phyloP scores from a whole-genome alignment of 2,888 invertebrate species.

The Orthosia gracilis region DNA sequence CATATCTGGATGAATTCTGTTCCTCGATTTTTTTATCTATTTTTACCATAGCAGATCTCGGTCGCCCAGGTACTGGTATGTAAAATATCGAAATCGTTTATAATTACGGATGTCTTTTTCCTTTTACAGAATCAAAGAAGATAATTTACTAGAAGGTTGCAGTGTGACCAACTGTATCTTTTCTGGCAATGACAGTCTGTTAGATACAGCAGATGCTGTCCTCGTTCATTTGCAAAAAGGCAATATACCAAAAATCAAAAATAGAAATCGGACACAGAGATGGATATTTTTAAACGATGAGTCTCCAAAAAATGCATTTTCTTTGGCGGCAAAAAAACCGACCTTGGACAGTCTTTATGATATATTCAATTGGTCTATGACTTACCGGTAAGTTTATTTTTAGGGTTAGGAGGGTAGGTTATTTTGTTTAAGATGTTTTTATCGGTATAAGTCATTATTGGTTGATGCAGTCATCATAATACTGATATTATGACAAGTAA shows the following conservation, averaged over 20 bases:
- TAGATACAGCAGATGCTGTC: constrained; percentile 92
- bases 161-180: constrained; percentile 70
- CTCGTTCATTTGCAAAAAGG: constrained; percentile 89
- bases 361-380: constrained; percentile 94
- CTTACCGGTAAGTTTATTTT: constrained; percentile 88
- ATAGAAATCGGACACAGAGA: constrained; percentile 87
- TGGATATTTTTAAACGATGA: constrained; percentile 94
- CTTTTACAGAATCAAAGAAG: too few relatives aligned
- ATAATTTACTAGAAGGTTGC: too few relatives aligned
- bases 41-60: too few relatives aligned
- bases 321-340: constrained; percentile 77
- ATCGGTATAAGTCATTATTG: not conserved
- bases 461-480: not conserved
- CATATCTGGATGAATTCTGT: too few relatives aligned
- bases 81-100: too few relatives aligned
- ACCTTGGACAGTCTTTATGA: constrained; percentile 87
- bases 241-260: constrained; percentile 66
- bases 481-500: not conserved
- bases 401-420: too few relatives aligned
- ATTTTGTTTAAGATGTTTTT: constrained; percentile 1
- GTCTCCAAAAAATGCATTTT: constrained; percentile 92
- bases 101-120: too few relatives aligned
- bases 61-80: too few relatives aligned
- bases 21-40: too few relatives aligned
- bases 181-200: constrained; percentile 87